phyloP scores from a whole-genome alignment of 1,140 invertebrate species.

The Calosoma granatense region DNA sequence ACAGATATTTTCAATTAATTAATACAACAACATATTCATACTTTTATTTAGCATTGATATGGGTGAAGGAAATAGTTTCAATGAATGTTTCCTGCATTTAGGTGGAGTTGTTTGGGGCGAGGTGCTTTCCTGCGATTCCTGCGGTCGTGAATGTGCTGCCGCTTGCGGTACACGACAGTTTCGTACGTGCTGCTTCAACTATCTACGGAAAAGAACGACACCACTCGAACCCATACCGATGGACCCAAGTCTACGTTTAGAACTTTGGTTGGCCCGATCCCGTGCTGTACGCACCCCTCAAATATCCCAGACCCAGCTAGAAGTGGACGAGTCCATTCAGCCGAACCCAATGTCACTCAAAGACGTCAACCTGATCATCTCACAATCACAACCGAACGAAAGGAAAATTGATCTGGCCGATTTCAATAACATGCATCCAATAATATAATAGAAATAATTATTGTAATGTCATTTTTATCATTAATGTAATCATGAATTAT shows the following conservation, averaged over 20 bases:
- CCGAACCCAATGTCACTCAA: too few species aligned
- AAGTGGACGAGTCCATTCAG: neutral
- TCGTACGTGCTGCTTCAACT: slow-evolving; percentile 51
- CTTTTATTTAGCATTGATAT: too few species aligned
- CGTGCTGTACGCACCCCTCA: slow-evolving; percentile 8
- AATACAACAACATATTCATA: too few species aligned
- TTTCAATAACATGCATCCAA: too few species aligned
- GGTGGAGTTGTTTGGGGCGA: slow-evolving; percentile 29
- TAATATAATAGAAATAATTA: too few species aligned
- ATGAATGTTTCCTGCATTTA: too few species aligned
- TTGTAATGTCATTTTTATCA: neutral
- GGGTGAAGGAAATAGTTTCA: too few species aligned
- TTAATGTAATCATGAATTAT: neutral
- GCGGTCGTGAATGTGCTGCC: slow-evolving; percentile 43
- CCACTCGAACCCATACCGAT: slow-evolving; percentile 17
- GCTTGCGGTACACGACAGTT: slow-evolving; percentile 48
- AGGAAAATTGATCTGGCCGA: neutral
- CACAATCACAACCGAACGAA: neutral
- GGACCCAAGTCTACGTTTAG: slow-evolving; percentile 29
- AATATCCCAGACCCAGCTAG: neutral
- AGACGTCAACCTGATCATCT: neutral
- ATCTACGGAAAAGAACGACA: slow-evolving; percentile 37
- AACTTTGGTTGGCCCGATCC: slow-evolving; percentile 30
- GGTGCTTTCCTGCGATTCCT: slow-evolving; percentile 41
- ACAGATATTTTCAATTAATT: too few species aligned